Base-by-base conservation (phyloP, 2,113 vertebrate species). In the Chaenocephalus aceratus region DNA sequence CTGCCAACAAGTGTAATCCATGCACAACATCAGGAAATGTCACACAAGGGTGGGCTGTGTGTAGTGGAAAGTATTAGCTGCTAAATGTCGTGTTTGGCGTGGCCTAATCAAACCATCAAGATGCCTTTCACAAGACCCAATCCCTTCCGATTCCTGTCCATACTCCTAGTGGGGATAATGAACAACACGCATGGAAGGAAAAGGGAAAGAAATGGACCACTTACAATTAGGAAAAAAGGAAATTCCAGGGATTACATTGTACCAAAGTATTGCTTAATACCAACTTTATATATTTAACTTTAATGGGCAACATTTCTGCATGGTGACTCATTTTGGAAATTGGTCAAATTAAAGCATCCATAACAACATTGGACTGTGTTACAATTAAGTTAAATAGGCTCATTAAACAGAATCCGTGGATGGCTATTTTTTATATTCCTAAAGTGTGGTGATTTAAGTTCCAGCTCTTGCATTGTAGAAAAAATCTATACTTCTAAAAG, bases 31-130 rank as follows among this genome's bases (percentile, higher is more conserved):
- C 36, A 49, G 83, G 64, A 80, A 72, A 76, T 49, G 67, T n/a
- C 18, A 8, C 16, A 23, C n/a, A 59, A 9, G 74, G 15, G 26
- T 26, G 71, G 61, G 45, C 62, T 58, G 67, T n/a, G 7, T 53
- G 44, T 41, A 67, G 26, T 30, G 41, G 59, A 79, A 56, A 78
- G 49, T 63, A 77, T 71, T 78, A 73, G 76, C 41, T 44, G 77
- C 59, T 60, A 46, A 26, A 73, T 84, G 36, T 65, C 6, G 54
- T 56, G 41, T 80, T 23, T 41, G 72, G n/a, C 12, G 14, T 15
- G 70, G 77, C 54, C 41, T 84, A 75, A 84, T 59, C 72, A 74
- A 74, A 78, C 62, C 82, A 86, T 84, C 72, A 80, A 84, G 70
- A 62, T 16, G 8, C 56, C 15, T 65, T 83, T 36, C 21, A 54